Evolutionary conservation across 2,113 vertebrate species (phyloP), one percentile per base, ranked within the genome.

Genomic region (Eretmochelys imbricata): DNA sequence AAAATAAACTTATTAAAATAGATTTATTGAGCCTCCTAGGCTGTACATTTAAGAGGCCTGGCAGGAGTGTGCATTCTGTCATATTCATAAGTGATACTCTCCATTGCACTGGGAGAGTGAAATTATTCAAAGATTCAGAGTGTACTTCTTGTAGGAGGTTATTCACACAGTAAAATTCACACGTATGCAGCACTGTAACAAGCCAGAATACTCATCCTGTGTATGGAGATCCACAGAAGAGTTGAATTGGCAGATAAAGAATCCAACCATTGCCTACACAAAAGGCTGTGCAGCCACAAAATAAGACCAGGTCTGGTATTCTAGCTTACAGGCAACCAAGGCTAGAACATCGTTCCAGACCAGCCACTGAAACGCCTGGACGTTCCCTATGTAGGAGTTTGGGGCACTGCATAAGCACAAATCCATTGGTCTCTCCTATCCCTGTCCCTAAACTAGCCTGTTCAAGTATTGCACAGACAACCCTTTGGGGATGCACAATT

Each of bases 391-490:
- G 20, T 76, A 46, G 42, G 20, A 46, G 22, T 46, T 76, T 46
- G 38, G 22, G 38, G 22, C 72, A 76, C 5, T 25, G 38, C 38
- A 76, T n/a, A 69, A n/a, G 62, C 62, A 69, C 8, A 69, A 8
- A 69, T 69, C 14, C 62, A 69, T 84, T 0, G 5, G 25, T 9
- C 38, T 53, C 38, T 78, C 59, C 51, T 1, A 2, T n/a, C 3
- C 13, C 81, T 25, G 84, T 90, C 20, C 10, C 51, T 1, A 24
- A 0, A 65, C 0, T 1, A 6, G 53, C 5, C 22, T 16, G 10
- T 38, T 48, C 48, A 0, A 0, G 29, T 17, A n/a, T 29, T 65
- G 1, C 31, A 20, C 20, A 6, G 8, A 25, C 54, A 91, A 62
- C 3, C 5, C 13, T 35, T 89, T 25, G 62, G 57, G 53, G 27